A percentile compares a stretch with the other conserved stretches of the same genome.
Evolutionary conservation across 2,113 vertebrate species (phyloP).

Genomic region (Gila orcuttii): DNA sequence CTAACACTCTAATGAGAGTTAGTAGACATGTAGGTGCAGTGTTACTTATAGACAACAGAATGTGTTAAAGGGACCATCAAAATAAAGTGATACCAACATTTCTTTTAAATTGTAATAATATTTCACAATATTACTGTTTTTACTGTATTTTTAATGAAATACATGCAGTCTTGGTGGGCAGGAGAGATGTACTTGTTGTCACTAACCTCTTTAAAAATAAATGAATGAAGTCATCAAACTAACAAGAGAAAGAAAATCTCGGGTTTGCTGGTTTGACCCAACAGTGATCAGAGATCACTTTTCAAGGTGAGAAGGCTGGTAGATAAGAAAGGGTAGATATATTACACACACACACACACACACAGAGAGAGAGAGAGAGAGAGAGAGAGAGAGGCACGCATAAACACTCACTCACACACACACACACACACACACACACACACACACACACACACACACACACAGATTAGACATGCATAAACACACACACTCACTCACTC

Average conservation of each 20-base stretch:
- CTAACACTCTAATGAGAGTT: no score
- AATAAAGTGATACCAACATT: no score
- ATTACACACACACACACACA: background rate
- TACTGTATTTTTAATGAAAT: background rate
- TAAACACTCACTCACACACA: no score
- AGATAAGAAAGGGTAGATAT: background rate
- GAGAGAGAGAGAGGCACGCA: no score
- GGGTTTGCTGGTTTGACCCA: background rate
- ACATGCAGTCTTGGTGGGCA: background rate
- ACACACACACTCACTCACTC: no score
- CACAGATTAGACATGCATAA: fast-evolving
- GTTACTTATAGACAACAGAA: no score
- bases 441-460: no score
- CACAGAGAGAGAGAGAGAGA: no score
- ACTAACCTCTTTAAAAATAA: background rate
- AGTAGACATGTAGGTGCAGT: no score
- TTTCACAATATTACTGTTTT: background rate
- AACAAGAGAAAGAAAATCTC: background rate
- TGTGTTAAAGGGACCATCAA: no score
- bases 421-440: no score
- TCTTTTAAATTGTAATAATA: background rate
- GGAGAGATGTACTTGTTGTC: background rate
- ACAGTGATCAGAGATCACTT: slow-evolving; percentile 4
- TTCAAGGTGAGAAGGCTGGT: background rate
- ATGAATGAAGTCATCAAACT: background rate